Base-by-base conservation (phyloP, 1,140 invertebrate genomes). In the Macrotrachela quadricornifera region DNA sequence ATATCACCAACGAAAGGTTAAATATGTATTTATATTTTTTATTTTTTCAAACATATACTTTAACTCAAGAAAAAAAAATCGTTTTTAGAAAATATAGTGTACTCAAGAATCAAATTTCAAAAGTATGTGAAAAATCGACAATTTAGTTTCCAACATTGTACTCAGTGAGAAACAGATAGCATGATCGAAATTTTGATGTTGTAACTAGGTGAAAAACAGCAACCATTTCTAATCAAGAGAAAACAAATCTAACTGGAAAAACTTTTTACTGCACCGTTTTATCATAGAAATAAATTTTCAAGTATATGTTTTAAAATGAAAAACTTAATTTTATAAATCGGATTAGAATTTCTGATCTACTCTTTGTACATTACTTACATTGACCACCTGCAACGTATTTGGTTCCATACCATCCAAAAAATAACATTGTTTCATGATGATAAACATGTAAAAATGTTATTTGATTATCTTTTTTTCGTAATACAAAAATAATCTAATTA, bases 401-500 rank as follows among this genome's bases (percentile, higher is more conserved):
- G 11, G 62, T 57, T 11, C 59, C 63, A 57, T 57, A 60, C 60
- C 63, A 69, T 15, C 59, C 57, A 38, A 56, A 60, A 16, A 67
- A 54, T 4, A 66, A 62, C 41, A 75, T 75, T 49, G 73, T 67
- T 13, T 71, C 70, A 58, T 78, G 78, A 62, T 78, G 76, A 57
- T 75, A 78, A 14, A 78, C 75, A 60, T 85, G 82, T 1, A 85
- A 73, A 59, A 79, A 80, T 1, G 78, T 75, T 16, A 83, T 75
- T 71, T 83, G 80, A 30, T 76, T 76, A 46, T 78, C 71, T 56
- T 81, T 81, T 64, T 84, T 83, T n/a, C 80, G 72, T 36, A 83
- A 61, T 2, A 78, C 71, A 54, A 60, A 60, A 14, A 60, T 43
- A 10, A 54, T 42, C 52, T 54, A 42, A 3, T 14, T 14, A 42